phyloP scores from a whole-genome alignment of 2,888 invertebrate genomes.

The Zootermopsis nevadensis region DNA sequence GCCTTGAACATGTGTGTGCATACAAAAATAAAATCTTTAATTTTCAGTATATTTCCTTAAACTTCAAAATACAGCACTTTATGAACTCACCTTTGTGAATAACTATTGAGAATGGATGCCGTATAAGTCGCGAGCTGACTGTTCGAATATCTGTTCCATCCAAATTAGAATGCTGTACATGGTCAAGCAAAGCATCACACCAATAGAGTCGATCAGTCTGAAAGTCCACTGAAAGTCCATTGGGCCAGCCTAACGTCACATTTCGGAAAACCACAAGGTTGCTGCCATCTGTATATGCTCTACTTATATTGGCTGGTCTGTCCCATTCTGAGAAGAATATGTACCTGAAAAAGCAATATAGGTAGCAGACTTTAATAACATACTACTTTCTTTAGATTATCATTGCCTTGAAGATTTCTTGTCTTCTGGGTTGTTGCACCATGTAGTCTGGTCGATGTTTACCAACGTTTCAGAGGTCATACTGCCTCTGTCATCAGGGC shows the following conservation, averaged over 20 bases:
- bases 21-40: too few relatives aligned
- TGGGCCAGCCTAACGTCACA: conserved; percentile 96
- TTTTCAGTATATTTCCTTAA: too few relatives aligned
- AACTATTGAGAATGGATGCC: conserved; percentile 93
- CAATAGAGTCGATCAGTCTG: conserved; percentile 90
- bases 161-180: conserved; percentile 92
- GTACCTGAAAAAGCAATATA: conserved; percentile 63
- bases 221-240: conserved; percentile 94
- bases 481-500: too few relatives aligned
- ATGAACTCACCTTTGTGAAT: conserved; percentile 71
- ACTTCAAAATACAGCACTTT: too few relatives aligned
- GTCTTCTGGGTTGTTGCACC: too few relatives aligned
- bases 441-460: too few relatives aligned
- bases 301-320: conserved; percentile 94
- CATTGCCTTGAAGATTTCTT: too few relatives aligned
- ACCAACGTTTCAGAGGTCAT: too few relatives aligned
- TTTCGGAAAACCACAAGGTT: conserved; percentile 89
- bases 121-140: conserved; percentile 85
- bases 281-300: conserved; percentile 91
- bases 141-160: conserved; percentile 93
- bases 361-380: too few relatives aligned
- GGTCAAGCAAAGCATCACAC: conserved; percentile 96
- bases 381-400: too few relatives aligned
- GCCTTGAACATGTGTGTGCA: too few relatives aligned
- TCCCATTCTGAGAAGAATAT: conserved; percentile 98